Conservation (phyloP, 37 sponge, comb jelly and placozoan species). For the Mnemiopsis leidyi region DNA sequence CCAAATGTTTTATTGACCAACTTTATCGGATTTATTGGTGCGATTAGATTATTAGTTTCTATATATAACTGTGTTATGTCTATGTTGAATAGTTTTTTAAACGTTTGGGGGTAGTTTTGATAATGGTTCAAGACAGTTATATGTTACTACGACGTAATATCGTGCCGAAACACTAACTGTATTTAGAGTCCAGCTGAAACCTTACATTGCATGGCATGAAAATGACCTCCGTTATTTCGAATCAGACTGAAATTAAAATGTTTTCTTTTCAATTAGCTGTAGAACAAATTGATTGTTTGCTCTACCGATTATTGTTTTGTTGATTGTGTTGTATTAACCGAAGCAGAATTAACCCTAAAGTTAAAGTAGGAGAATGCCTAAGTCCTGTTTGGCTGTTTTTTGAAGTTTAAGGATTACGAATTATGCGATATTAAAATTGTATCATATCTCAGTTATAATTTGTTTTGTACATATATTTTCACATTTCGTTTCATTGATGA, state of each 20-base stretch:
- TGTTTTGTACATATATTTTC: slow-evolving; percentile 58
- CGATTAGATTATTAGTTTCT: background rate
- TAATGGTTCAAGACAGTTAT: too few species aligned
- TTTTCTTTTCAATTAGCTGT: background rate
- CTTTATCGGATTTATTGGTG: background rate
- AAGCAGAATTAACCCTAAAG: too few species aligned
- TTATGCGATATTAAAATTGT: slow-evolving; percentile 37
- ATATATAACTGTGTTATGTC: background rate
- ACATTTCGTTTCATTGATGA: background rate
- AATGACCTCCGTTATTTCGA: background rate
- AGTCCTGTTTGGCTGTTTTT: background rate
- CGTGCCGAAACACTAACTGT: too few species aligned
- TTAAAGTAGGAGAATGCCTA: too few species aligned
- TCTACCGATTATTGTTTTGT: background rate
- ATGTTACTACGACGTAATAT: too few species aligned
- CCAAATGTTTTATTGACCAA: background rate
- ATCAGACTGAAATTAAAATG: background rate
- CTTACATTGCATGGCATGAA: background rate
- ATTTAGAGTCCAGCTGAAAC: too few species aligned
- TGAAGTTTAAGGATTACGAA: background rate
- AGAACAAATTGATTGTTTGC: background rate
- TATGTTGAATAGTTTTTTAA: background rate
- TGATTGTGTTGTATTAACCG: background rate
- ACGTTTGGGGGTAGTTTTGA: background rate
- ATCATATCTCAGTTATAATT: slow-evolving; percentile 25